A percentile compares a stretch with the other conserved stretches of the same genome.
Conservation (phyloP, 2,888 invertebrate genomes). For the Serripes groenlandicus region DNA sequence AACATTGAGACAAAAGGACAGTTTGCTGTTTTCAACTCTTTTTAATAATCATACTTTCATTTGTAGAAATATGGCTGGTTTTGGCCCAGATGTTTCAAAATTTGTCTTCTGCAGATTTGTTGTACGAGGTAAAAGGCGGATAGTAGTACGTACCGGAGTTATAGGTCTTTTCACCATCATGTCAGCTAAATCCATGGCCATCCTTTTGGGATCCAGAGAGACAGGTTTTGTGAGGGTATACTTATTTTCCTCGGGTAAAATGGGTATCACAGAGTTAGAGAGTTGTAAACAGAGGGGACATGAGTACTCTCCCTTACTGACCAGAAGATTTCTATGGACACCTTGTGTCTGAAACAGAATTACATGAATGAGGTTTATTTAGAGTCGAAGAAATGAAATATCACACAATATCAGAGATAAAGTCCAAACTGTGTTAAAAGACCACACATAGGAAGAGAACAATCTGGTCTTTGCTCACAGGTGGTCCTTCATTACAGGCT, state of each 20-base stretch:
- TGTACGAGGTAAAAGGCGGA: neutral
- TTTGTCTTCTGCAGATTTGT: neutral
- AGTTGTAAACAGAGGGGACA: constrained; percentile 98
- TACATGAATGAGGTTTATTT: neutral
- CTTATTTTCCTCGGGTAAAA: constrained; percentile 81
- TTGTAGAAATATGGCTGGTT: too few species aligned
- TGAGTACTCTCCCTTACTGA: constrained; percentile 91
- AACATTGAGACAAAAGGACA: too few species aligned
- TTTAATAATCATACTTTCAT: too few species aligned
- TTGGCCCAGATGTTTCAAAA: neutral
- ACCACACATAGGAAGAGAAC: too few species aligned
- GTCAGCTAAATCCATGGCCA: constrained; percentile 83
- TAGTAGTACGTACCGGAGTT: constrained; percentile 64
- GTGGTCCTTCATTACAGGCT: too few species aligned
- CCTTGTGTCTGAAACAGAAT: constrained; percentile 48
- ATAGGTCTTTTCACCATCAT: constrained; percentile 87
- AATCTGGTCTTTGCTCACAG: too few species aligned
- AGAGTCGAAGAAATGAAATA: neutral
- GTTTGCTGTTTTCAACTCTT: too few species aligned
- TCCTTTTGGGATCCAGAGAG: constrained; percentile 71
- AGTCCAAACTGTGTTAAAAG: too few species aligned
- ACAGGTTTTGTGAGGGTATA: constrained; percentile 76
- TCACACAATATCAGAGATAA: too few species aligned
- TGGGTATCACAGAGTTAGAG: constrained; percentile 94
- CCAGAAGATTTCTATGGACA: constrained; percentile 85